Evolutionary conservation across 1,140 invertebrate genomes (phyloP).

Genomic region (Lethrus apterus): DNA sequence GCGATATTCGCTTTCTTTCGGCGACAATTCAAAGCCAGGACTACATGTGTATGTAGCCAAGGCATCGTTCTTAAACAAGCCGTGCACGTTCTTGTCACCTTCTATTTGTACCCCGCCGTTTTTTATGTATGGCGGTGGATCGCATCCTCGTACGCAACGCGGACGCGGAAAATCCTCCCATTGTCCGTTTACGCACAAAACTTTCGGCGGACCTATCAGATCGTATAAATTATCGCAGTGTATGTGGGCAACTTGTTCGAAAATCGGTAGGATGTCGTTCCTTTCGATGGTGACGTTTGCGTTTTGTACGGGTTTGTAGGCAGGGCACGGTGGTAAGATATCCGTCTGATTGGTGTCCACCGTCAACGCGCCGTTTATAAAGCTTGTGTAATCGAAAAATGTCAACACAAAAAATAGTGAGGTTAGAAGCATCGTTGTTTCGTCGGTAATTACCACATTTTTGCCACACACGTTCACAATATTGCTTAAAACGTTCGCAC

Average conservation of each 20-base stretch:
- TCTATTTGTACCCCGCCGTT: slow-evolving; percentile 27
- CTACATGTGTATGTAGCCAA: slow-evolving; percentile 35
- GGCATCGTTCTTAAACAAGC: slow-evolving; percentile 29
- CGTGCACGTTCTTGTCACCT: slow-evolving; percentile 17
- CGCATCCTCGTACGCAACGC: slow-evolving; percentile 27
- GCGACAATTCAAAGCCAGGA: slow-evolving; percentile 29
- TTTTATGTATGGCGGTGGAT: slow-evolving; percentile 26
- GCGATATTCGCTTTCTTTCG: slow-evolving; percentile 29
- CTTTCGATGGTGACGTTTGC: slow-evolving; percentile 3
- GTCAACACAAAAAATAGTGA: slow-evolving; percentile 6
- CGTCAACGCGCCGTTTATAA: slow-evolving; percentile 4
- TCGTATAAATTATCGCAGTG: slow-evolving; percentile 26
- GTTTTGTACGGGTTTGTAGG: slow-evolving; percentile 1
- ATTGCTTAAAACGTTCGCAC: background rate
- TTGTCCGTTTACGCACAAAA: slow-evolving; percentile 28
- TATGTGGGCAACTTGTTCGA: slow-evolving; percentile 18
- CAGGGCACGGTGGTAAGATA: background rate
- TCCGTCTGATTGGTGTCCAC: slow-evolving; percentile 7
- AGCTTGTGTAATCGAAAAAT: background rate
- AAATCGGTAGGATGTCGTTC: slow-evolving; percentile 1
- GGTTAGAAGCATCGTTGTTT: slow-evolving; percentile 11
- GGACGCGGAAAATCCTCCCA: slow-evolving; percentile 25
- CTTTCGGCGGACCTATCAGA: slow-evolving; percentile 24
- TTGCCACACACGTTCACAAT: background rate
- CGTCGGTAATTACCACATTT: background rate